Percentiles rank a stretch among this genome's conserved stretches.
phyloP scores from a whole-genome alignment of 2,797 vertebrate genomes.

The Acrossocheilus wenchowensis region DNA sequence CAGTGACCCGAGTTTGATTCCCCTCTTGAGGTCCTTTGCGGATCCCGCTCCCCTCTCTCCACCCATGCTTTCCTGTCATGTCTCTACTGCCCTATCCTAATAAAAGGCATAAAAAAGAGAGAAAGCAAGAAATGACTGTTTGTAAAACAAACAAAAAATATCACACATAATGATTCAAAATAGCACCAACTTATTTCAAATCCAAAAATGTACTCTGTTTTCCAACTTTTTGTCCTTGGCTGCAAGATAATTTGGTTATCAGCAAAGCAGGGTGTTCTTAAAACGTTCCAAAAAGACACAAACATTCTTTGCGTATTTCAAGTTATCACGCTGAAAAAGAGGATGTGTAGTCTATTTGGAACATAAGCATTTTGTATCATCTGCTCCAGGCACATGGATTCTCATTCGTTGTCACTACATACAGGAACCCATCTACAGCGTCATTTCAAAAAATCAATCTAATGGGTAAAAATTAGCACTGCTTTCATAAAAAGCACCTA shows the following conservation, averaged over 20 bases:
- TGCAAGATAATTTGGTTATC: not conserved
- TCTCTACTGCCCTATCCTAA: too few relatives aligned
- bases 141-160: not conserved
- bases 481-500: constrained; percentile 18
- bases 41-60: too few relatives aligned
- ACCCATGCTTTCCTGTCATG: too few relatives aligned
- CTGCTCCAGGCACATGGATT: not conserved
- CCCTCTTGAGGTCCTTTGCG: too few relatives aligned
- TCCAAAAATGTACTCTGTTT: not conserved
- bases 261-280: not conserved
- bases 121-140: not conserved
- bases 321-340: not conserved
- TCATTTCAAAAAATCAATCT: not conserved
- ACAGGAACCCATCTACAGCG: not conserved
- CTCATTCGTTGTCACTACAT: not conserved
- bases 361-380: not conserved
- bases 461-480: constrained; percentile 24
- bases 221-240: not conserved
- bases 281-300: not conserved
- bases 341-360: not conserved
- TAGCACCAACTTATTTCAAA: not conserved
- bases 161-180: not conserved
- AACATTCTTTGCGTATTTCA: not conserved
- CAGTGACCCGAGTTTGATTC: too few relatives aligned
- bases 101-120: too few relatives aligned